Conservation (phyloP, 2,888 invertebrate species). For the Leucophenga montana region DNA sequence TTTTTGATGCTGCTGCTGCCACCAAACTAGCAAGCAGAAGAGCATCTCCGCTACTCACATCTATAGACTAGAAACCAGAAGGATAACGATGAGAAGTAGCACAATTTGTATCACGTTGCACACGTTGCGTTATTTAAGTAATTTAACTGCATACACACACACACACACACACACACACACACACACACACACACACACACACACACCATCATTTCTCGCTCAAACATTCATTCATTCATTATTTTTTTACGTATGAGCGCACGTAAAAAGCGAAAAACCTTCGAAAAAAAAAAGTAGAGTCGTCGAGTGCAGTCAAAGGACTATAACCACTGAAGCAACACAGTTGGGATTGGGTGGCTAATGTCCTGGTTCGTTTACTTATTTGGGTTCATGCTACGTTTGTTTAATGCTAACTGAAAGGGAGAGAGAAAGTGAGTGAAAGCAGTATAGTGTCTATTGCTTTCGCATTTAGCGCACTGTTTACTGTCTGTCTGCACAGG, state of each 20-base stretch:
- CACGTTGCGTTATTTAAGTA: slow-evolving; percentile 29
- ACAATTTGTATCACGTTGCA: slow-evolving; percentile 27
- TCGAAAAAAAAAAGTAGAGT: not conserved
- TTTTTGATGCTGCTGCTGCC: slow-evolving; percentile 25
- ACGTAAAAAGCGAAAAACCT: not conserved
- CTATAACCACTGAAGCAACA: not conserved
- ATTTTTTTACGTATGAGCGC: too few species aligned
- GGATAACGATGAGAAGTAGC: too few species aligned
- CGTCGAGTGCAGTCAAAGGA: not conserved
- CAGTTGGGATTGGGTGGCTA: slow-evolving; percentile 19
- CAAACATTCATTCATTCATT: slow-evolving; percentile 1
- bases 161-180: slow-evolving; percentile 22
- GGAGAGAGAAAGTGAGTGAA: not conserved
- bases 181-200: slow-evolving; percentile 3
- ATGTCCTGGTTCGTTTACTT: slow-evolving; percentile 13
- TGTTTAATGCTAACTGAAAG: too few species aligned
- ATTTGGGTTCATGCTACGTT: not conserved
- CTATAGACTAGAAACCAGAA: not conserved
- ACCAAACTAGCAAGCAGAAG: not conserved
- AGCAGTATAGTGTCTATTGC: not conserved
- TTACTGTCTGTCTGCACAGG: slow-evolving; percentile 7
- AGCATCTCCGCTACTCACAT: not conserved
- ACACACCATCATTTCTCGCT: not conserved
- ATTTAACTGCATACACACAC: slow-evolving; percentile 24
- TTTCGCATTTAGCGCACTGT: not conserved